Base-by-base conservation (phyloP, 1,140 invertebrate species). In the Pomacea maculata region DNA sequence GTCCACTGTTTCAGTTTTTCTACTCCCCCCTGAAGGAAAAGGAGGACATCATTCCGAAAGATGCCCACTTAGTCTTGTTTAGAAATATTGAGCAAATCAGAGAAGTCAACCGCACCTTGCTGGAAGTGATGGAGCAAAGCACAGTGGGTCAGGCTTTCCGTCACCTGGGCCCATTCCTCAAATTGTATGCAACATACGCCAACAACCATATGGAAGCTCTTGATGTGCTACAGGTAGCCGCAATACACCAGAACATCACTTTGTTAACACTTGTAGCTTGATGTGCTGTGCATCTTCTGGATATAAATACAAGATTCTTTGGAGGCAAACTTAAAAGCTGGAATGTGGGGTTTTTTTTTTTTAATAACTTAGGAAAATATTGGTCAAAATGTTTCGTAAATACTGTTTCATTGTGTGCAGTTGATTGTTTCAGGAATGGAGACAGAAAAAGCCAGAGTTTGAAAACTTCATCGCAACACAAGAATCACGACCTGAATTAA, bases 151-250 rank as follows among this genome's bases (percentile, higher is more conserved):
- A 91, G 82, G 94, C 95, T 12, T 95, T 96, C 87, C 91, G 93
- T 1, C 94, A 94, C 85, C 91, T 96, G 70, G 95, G 94, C 25
- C 95, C 95, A 15, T 96, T 95, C 90, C 94, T 96, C 45, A 96
- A 96, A 88, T 88, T 95, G 21, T 96, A 96, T 86, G 95, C 95
- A 8, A 94, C 94, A 4, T 96, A 95, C 90, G 95, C 95, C 3
- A 95, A 94, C 78, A 94, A 95, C 86, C 95, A 95, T 89, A 94
- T 94, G 83, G 92, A 93, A 80, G 93, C 94, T 29, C 78, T 90
- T 9, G 78, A 81, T 19, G 84, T 87, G 52, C 76, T 91, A 45
- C 87, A 90, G 86, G 90, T 91, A 75, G 74, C 52, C 81, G 8
- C 61, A 45, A 45, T 45, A 0, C 74, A 15, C 74, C 19, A 25